Evolutionary conservation across 2,113 vertebrate species (phyloP).

Genomic region (Antennarius striatus): DNA sequence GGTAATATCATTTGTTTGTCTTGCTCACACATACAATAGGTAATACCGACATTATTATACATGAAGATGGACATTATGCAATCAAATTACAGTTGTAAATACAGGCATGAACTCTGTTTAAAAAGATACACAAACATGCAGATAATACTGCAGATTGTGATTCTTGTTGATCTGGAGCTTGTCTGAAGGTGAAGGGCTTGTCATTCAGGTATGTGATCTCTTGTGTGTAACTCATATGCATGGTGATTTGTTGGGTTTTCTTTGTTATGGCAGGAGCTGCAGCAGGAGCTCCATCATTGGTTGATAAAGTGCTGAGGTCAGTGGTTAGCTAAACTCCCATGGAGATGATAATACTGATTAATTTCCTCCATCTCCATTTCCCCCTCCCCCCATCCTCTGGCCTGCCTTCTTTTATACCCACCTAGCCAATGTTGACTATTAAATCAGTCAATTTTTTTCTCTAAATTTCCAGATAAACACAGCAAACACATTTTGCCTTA

Average conservation of each 20-base stretch:
- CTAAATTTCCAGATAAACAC: constrained; percentile 77
- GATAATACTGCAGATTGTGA: not conserved
- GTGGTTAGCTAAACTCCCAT: constrained; percentile 70
- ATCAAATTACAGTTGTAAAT: not conserved
- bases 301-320: constrained; percentile 71
- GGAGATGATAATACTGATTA: constrained; percentile 78
- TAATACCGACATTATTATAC: no score
- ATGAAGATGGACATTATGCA: no score
- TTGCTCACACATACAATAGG: no score
- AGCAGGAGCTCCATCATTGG: constrained; percentile 60
- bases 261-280: constrained; percentile 67
- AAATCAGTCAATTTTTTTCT: constrained; percentile 66
- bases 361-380: constrained; percentile 74
- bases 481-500: constrained; percentile 65
- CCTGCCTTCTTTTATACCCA: constrained; percentile 35
- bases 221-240: not conserved
- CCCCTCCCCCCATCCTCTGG: constrained; percentile 40
- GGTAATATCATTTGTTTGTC: no score
- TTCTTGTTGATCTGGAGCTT: constrained; percentile 2
- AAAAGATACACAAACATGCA: not conserved
- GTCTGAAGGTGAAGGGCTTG: not conserved
- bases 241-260: constrained; percentile 43
- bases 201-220: not conserved
- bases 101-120: not conserved
- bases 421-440: constrained; percentile 72